These are phyloP conservation scores for Agapornis roseicollis DNA, from an alignment of 2,113 vertebrate genomes.

Conservation along the genomic window DNA sequence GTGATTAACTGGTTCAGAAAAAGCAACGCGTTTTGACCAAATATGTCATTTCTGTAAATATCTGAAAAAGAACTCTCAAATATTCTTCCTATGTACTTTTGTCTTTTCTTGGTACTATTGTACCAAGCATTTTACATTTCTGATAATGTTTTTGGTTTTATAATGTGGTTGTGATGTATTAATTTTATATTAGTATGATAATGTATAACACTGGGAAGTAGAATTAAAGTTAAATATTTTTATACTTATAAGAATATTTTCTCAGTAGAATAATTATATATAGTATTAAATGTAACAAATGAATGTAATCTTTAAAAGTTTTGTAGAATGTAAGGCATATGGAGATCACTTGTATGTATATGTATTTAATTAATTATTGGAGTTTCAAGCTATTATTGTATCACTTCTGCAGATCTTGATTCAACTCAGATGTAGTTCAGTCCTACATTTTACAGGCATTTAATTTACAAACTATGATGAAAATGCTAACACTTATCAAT, in stretches of 20 bases:
- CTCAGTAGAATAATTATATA: neutral
- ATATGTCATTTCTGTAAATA: neutral
- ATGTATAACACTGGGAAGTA: neutral
- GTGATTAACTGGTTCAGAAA: neutral
- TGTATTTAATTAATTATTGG: neutral
- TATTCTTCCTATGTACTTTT: neutral
- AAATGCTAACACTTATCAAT: conserved; percentile 37
- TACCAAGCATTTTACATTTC: neutral
- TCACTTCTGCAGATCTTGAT: conserved; percentile 33
- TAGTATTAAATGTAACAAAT: neutral
- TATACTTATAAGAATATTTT: neutral
- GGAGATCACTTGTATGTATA: neutral
- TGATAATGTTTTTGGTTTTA: neutral
- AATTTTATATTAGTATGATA: neutral
- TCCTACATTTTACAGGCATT: neutral
- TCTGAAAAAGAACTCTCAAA: neutral
- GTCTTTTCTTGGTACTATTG: neutral
- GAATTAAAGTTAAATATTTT: neutral
- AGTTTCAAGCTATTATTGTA: conserved; percentile 16
- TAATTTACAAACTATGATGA: conserved; percentile 34
- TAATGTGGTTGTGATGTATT: neutral
- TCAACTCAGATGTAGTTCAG: neutral
- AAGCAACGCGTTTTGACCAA: neutral
- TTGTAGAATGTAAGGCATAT: neutral
- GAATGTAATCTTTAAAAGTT: neutral